A percentile compares a stretch with the other conserved stretches of the same genome.
Evolutionary conservation across 1,140 invertebrate species (phyloP).

Genomic region (Drosophila athabasca): DNA sequence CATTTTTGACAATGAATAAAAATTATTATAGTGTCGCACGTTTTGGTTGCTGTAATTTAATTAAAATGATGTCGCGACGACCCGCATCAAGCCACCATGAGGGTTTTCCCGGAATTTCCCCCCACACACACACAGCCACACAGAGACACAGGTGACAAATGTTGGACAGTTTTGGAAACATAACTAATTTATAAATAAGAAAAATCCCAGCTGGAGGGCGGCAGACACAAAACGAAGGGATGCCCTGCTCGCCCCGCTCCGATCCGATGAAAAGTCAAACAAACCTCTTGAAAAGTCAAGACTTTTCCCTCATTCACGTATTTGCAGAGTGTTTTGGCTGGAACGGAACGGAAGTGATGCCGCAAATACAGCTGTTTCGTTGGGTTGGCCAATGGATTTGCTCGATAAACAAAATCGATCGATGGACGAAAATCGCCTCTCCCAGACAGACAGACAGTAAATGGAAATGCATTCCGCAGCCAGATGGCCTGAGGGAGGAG

Average conservation of each 20-base stretch:
- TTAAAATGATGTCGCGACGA: conserved; percentile 72
- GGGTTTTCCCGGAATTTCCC: conserved; percentile 77
- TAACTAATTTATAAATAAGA: conserved; percentile 39
- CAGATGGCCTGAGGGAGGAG: conserved; percentile 25
- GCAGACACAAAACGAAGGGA: conserved; percentile 24
- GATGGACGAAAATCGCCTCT: conserved; percentile 36
- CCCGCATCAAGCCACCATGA: conserved; percentile 59
- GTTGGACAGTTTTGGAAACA: conserved; percentile 14
- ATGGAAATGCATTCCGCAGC: conserved; percentile 18
- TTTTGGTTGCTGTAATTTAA: conserved; percentile 79
- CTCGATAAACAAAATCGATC: conserved; percentile 34
- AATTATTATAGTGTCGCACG: conserved; percentile 80
- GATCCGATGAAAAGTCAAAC: conserved; percentile 55
- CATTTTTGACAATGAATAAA: conserved; percentile 79
- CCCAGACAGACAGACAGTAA: conserved; percentile 21
- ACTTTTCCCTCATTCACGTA: conserved; percentile 43
- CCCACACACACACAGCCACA: not conserved
- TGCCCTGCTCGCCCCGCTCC: not conserved
- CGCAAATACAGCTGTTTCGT: conserved; percentile 57
- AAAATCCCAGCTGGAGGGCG: conserved; percentile 59
- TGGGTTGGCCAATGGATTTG: conserved; percentile 29
- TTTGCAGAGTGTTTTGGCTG: conserved; percentile 38
- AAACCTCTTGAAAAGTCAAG: conserved; percentile 55
- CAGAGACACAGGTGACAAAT: conserved; percentile 63
- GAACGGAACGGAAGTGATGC: conserved; percentile 36